Evolutionary conservation across 1,140 invertebrate species (phyloP), one percentile per base, ranked within the genome.

Genomic region (Scaptodrosophila lebanonensis): DNA sequence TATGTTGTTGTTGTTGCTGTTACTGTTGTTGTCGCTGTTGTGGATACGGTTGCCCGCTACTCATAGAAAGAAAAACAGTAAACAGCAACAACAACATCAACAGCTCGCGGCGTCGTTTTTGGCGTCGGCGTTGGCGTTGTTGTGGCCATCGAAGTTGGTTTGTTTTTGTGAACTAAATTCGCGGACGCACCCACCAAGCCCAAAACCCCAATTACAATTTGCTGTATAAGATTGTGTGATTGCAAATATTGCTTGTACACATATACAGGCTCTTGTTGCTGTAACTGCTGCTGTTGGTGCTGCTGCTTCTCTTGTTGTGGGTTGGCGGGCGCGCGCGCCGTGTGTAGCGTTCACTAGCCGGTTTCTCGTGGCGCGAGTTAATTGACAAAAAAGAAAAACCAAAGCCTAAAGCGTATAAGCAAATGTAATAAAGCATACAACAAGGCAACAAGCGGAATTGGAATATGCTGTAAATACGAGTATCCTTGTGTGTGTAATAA

Each of bases 101-200:
- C 42, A 7, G 27, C 22, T 51, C 44, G 33, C 52, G 36, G 56
- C 51, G 51, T 40, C 42, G 12, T 16, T 25, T 30, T 11, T 13
- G 43, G 30, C 27, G 25, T 27, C 40, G 35, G 38, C 39, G 32
- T 54, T 69, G 29, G 66, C 51, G 50, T 51, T 67, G 27, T 39
- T 42, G 27, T 36, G 40, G 12, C 8, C 22, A n/a, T n/a, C n/a
- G n/a, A n/a, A n/a, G 36, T 45, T 52, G 42, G 30, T 43, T n/a
- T n/a, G 48, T 30, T 48, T 13, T 36, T 35, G 58, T 77, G 68
- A 53, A 59, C 62, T 53, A 42, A 59, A 35, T 67, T 60, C 58
- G 73, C 51, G 47, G 68, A 79, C 72, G 77, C 72, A 77, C 72
- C 72, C 72, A 77, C 67, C 73, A 65, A 66, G 63, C 62, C 63